Evolutionary conservation across 2,888 invertebrate species (phyloP).

Genomic region (Elegia similella): DNA sequence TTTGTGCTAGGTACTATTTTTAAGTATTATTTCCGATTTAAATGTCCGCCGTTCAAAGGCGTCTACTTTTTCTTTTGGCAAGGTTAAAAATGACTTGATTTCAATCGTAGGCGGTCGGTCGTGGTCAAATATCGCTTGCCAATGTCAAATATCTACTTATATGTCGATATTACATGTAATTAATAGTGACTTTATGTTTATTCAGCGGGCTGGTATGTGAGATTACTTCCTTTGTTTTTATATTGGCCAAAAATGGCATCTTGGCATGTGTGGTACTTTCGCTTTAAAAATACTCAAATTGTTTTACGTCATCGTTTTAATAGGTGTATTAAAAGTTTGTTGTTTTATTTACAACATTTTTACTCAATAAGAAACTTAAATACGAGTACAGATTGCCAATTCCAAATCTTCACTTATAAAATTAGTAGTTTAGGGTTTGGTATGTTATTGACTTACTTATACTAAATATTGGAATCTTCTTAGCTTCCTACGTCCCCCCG

Average conservation of each 20-base stretch:
- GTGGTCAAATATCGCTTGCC: conserved; percentile 13
- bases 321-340: no score
- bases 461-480: no score
- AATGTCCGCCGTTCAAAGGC: conserved; percentile 20
- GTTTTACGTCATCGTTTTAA: no score
- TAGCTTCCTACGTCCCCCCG: no score
- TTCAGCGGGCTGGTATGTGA: conserved; percentile 1
- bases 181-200: conserved; percentile 12
- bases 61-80: conserved; percentile 22
- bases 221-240: background rate
- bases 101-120: conserved; percentile 13
- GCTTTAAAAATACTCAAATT: background rate
- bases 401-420: no score
- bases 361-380: no score
- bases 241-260: background rate
- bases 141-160: conserved; percentile 12
- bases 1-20: background rate
- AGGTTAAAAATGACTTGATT: conserved; percentile 18
- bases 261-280: background rate
- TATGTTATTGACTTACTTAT: no score
- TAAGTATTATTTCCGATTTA: conserved; percentile 8
- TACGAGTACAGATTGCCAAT: no score
- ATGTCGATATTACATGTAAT: background rate
- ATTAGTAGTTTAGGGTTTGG: no score
- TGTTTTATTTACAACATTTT: no score